Base-by-base conservation (phyloP, 2,888 invertebrate species). In the Pammene aurita region DNA sequence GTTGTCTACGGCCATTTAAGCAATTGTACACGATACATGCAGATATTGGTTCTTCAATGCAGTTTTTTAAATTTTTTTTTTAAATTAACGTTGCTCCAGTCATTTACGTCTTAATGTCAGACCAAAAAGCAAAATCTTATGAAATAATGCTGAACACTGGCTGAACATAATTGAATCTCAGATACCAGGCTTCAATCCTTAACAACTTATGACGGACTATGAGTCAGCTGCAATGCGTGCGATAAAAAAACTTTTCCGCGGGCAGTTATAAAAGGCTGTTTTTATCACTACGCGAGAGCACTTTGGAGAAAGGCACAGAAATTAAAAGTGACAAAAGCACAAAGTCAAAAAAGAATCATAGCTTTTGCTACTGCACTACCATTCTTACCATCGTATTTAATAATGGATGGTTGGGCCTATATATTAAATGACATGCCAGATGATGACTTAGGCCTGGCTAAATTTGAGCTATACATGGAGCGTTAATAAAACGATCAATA, bases 11-110 rank as follows among this genome's bases (percentile, higher is more conserved):
- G 44, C 48, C 58, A 64, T 67, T 67, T 44, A 18, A 65, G 46
- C 67, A 71, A 58, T 56, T 71, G 42, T 71, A 67, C 34, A 56
- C 57, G 14, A 63, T 71, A 50, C 67, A 67, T 64, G n/a, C n/a
- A n/a, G n/a, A n/a, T n/a, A n/a, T n/a, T n/a, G n/a, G n/a, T n/a
- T n/a, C n/a, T n/a, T n/a, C n/a, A n/a, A n/a, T n/a, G n/a, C n/a
- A n/a, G n/a, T n/a, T n/a, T n/a, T n/a, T n/a, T n/a, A n/a, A n/a
- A n/a, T n/a, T n/a, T n/a, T n/a, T n/a, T n/a, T n/a, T n/a, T n/a
- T n/a, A n/a, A n/a, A n/a, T n/a, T n/a, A n/a, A n/a, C n/a, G n/a
- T n/a, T n/a, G 71, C 63, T 9, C 42, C 11, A 42, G 41, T 70
- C 26, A 41, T 56, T 38, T 56, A 56, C 42, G 13, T n/a, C 42